These are phyloP conservation scores for Damaliscus lunatus DNA, from an alignment of 2,113 vertebrate species.

Conservation along the genomic window DNA sequence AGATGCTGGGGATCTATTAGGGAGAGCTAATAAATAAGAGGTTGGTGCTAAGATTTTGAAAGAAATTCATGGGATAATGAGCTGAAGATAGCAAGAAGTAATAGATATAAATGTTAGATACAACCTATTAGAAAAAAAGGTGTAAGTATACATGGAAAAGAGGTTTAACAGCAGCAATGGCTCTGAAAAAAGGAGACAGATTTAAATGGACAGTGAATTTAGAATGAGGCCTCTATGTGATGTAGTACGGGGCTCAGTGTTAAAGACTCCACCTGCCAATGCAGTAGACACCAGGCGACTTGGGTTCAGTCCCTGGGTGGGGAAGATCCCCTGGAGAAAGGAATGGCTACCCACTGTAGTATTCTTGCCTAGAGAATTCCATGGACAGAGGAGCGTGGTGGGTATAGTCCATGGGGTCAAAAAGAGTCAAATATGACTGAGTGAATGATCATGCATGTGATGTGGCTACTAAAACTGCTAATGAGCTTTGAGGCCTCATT, in stretches of 20 bases:
- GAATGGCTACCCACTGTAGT: neutral
- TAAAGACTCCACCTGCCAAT: neutral
- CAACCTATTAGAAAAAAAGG: neutral
- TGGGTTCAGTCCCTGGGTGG: neutral
- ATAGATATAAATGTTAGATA: neutral
- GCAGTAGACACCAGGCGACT: neutral
- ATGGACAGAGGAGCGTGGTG: rapidly evolving
- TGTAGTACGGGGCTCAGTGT: neutral
- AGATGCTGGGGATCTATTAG: neutral
- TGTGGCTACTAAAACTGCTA: neutral
- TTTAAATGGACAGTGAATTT: neutral
- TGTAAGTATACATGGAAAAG: neutral
- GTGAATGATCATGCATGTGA: neutral
- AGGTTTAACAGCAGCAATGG: neutral
- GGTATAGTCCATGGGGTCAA: neutral
- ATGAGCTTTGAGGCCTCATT: neutral
- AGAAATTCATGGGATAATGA: neutral
- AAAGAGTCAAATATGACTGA: neutral
- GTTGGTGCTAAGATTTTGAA: neutral
- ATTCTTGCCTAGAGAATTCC: neutral
- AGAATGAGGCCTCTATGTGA: neutral
- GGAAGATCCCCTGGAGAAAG: neutral
- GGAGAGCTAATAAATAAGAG: neutral
- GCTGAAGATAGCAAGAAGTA: neutral
- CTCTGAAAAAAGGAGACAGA: neutral